Evolutionary conservation across 2,113 vertebrate genomes (phyloP).

Genomic region (Sylvia atricapilla): DNA sequence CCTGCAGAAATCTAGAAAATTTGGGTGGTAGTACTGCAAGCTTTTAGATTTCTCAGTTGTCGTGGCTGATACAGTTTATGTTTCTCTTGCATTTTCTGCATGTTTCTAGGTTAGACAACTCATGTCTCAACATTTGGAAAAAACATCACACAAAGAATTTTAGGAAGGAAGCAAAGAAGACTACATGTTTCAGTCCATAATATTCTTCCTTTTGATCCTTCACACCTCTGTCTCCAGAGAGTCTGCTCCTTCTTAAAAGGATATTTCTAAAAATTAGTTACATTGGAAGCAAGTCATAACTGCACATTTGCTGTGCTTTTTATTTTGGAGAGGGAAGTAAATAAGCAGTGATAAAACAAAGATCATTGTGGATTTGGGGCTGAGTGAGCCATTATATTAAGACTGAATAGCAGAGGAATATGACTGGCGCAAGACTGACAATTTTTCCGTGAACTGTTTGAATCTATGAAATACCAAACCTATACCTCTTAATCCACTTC

Average conservation of each 20-base stretch:
- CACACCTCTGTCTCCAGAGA: background rate
- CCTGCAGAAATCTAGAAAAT: background rate
- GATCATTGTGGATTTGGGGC: background rate
- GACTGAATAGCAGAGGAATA: background rate
- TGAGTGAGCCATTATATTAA: background rate
- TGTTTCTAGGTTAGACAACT: background rate
- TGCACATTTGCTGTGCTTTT: background rate
- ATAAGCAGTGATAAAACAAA: background rate
- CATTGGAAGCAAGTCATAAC: background rate
- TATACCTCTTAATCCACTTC: background rate
- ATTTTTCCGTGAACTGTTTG: background rate
- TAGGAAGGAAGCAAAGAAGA: background rate
- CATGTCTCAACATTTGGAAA: background rate
- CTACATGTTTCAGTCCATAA: background rate
- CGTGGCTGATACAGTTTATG: background rate
- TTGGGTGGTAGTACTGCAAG: background rate
- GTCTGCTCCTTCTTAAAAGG: background rate
- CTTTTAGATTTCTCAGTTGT: background rate
- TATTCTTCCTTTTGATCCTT: background rate
- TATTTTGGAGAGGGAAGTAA: background rate
- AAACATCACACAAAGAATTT: background rate
- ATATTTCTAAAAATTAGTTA: background rate
- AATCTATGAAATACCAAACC: background rate
- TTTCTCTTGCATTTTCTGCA: background rate
- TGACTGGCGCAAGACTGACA: background rate